Percentiles rank a stretch among this genome's conserved stretches.
Conservation (phyloP, 2,797 vertebrate species). For the Gobio occitaniae region DNA sequence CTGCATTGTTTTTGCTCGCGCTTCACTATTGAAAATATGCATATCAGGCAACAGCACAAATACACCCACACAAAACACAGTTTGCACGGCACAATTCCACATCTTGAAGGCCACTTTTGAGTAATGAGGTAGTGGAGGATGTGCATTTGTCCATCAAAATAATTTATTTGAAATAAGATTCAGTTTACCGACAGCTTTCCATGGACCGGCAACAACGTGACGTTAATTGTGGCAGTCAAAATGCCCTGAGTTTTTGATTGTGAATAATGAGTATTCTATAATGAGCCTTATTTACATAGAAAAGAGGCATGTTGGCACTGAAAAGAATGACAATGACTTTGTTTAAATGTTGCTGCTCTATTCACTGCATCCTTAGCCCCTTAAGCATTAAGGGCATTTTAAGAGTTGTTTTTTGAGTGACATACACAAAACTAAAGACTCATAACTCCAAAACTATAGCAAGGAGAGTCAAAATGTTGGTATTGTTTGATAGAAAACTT, state of each 20-base stretch:
- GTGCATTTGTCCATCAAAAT: background rate
- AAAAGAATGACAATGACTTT: constrained; percentile 1
- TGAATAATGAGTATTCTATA: background rate
- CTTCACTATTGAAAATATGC: background rate
- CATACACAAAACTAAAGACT: no score
- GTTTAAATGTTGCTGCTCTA: background rate
- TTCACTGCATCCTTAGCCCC: background rate
- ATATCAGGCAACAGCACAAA: background rate
- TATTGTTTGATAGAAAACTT: no score
- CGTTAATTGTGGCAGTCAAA: background rate
- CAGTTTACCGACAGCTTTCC: background rate
- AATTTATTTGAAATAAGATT: background rate
- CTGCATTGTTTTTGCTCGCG: background rate
- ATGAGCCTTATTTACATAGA: constrained; percentile 1
- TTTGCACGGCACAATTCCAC: background rate
- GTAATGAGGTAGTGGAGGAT: background rate
- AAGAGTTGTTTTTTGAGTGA: no score
- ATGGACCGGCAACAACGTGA: background rate
- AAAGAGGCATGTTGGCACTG: background rate
- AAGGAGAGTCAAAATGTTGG: no score
- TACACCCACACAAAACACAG: background rate
- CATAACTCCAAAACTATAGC: no score
- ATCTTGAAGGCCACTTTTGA: background rate
- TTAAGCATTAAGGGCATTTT: no score
- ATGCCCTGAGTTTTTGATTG: background rate